Evolutionary conservation across 2,113 vertebrate species (phyloP), one percentile per base, ranked within the genome.

Genomic region (Ammodytes marinus): DNA sequence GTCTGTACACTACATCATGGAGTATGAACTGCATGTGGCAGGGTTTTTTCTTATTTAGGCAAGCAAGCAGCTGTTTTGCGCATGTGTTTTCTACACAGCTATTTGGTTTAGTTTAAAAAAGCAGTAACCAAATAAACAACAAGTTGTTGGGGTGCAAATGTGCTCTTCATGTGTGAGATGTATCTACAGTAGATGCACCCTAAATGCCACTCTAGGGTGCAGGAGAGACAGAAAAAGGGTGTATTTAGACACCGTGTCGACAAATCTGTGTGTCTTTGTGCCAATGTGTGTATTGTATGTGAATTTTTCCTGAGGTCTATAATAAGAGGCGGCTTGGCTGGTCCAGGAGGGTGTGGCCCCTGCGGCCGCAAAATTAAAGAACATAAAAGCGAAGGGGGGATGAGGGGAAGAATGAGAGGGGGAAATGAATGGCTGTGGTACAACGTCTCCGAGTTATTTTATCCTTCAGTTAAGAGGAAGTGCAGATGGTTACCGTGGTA

Each of bases 281-380:
- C 84, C 78, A 68, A 77, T 74, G 67, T 81, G 83, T 19, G 68
- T 57, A 83, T 85, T 88, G 86, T 89, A 89, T 91, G 88, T 83
- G 89, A 86, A 89, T 86, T 90, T 27, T 90, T 88, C 79, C 69
- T 88, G 87, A 89, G 88, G 91, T 92, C 88, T 93, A 91, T 94
- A 94, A 94, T 92, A 91, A 93, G 90, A 90, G 90, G 71, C 77
- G 86, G 90, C 83, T 90, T 91, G 90, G 93, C 88, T 84, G 80
- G 90, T 83, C 57, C 77, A 75, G 69, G 78, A 89, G 89, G 93
- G 92, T 84, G 93, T 89, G 91, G 89, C 77, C 59, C 80, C 73
- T 87, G 89, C 61, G 74, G 89, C 89, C 90, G 74, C 93, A 86
- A 94, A 95, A 94, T 94, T 85, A 94, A 88, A 94, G 92, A 94